A percentile compares a stretch with the other conserved stretches of the same genome.
phyloP scores from a whole-genome alignment of 2,888 invertebrate species.

The Hymenopus coronatus region DNA sequence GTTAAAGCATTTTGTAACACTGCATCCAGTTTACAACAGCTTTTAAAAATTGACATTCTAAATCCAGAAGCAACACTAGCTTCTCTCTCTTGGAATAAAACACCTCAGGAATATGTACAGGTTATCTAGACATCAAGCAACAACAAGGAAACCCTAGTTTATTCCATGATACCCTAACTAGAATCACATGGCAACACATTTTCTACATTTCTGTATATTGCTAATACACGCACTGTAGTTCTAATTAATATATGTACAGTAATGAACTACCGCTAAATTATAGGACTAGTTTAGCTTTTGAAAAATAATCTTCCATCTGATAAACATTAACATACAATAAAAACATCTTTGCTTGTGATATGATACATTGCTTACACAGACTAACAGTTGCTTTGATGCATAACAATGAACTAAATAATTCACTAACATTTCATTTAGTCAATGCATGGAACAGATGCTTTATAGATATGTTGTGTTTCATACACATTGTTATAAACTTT shows the following conservation, averaged over 20 bases:
- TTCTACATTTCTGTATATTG: constrained; percentile 44
- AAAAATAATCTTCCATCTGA: constrained; percentile 7
- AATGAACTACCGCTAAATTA: constrained; percentile 21
- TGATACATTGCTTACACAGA: background rate
- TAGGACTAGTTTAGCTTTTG: constrained; percentile 20
- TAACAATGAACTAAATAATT: background rate
- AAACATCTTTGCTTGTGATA: background rate
- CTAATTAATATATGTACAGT: constrained; percentile 34
- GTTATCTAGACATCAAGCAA: background rate
- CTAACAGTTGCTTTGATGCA: background rate
- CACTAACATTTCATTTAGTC: background rate
- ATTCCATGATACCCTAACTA: constrained; percentile 7
- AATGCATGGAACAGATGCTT: background rate
- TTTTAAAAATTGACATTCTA: background rate
- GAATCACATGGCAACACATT: constrained; percentile 17
- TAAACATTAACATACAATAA: background rate
- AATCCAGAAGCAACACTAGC: no score
- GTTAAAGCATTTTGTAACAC: background rate
- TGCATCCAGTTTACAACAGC: background rate
- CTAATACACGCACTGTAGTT: constrained; percentile 50
- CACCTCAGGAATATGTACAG: background rate
- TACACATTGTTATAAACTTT: background rate
- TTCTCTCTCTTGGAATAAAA: background rate
- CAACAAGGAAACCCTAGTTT: background rate
- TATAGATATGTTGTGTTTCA: background rate